These are phyloP conservation scores for Dromaius novaehollandiae DNA, from an alignment of 2,113 vertebrate species.

Conservation along the genomic window DNA sequence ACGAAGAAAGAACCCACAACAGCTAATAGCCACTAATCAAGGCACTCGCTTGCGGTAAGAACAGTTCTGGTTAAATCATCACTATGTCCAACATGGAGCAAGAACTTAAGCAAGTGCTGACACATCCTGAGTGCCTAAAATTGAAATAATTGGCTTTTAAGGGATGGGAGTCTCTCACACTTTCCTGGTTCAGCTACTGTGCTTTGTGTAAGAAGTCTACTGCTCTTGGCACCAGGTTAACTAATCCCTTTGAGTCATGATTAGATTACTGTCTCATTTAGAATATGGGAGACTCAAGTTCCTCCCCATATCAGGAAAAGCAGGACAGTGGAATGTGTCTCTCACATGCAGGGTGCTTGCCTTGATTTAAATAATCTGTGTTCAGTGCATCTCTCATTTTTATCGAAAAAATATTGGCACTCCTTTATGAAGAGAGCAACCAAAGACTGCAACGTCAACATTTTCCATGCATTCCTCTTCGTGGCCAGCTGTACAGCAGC, in stretches of 20 bases:
- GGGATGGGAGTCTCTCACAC: not conserved
- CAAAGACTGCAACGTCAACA: not conserved
- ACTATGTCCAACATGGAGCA: not conserved
- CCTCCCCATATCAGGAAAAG: not conserved
- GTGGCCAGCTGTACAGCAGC: not conserved
- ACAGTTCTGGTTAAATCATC: not conserved
- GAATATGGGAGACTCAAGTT: not conserved
- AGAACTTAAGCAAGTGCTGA: not conserved
- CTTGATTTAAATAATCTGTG: not conserved
- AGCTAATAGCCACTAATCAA: not conserved
- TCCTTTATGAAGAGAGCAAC: not conserved
- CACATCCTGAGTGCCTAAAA: not conserved
- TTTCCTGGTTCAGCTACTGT: not conserved
- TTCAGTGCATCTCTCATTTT: not conserved
- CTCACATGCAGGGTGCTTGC: not conserved
- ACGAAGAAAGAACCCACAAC: not conserved
- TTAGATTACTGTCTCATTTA: not conserved
- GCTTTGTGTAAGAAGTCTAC: not conserved
- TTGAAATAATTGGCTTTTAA: not conserved
- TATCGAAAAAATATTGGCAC: not conserved
- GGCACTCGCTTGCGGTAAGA: not conserved
- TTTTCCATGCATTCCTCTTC: not conserved
- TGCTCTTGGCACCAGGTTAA: not conserved
- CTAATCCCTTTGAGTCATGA: not conserved
- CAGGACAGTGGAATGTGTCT: not conserved